phyloP scores from a whole-genome alignment of 1,140 invertebrate species.

The Dryas iulia region DNA sequence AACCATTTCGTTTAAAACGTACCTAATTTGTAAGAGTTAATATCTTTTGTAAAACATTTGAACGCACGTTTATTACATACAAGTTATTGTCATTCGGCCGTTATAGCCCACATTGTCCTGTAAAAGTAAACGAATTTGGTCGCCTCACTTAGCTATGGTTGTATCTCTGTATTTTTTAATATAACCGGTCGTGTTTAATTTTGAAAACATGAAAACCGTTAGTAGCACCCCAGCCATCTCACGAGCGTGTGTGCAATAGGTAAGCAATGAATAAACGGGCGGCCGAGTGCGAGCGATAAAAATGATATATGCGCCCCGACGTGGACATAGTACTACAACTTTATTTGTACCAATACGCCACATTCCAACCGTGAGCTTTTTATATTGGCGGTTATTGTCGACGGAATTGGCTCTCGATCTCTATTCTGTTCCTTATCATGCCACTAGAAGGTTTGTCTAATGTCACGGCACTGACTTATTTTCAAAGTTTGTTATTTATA shows the following conservation, averaged over 20 bases:
- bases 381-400: constrained; percentile 48
- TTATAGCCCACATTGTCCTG: not conserved
- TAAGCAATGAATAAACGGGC: constrained; percentile 75
- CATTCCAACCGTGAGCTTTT: constrained; percentile 48
- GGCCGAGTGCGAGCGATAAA: constrained; percentile 73
- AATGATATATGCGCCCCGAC: constrained; percentile 74
- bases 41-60: not conserved
- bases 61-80: not conserved
- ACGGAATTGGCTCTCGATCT: constrained; percentile 41
- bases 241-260: constrained; percentile 68
- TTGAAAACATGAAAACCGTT: constrained; percentile 27
- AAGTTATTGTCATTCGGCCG: not conserved
- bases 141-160: not conserved
- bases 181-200: not conserved
- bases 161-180: constrained; percentile 6
- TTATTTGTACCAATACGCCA: constrained; percentile 65
- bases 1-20: not conserved
- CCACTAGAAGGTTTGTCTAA: constrained; percentile 32
- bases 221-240: constrained; percentile 45
- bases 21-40: too few species aligned
- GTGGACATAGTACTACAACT: constrained; percentile 61
- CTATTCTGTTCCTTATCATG: constrained; percentile 36
- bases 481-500: constrained; percentile 27
- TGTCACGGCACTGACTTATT: constrained; percentile 32
- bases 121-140: not conserved